Conservation (phyloP, 2,113 vertebrate genomes). For the Romanogobio albipinnatus region DNA sequence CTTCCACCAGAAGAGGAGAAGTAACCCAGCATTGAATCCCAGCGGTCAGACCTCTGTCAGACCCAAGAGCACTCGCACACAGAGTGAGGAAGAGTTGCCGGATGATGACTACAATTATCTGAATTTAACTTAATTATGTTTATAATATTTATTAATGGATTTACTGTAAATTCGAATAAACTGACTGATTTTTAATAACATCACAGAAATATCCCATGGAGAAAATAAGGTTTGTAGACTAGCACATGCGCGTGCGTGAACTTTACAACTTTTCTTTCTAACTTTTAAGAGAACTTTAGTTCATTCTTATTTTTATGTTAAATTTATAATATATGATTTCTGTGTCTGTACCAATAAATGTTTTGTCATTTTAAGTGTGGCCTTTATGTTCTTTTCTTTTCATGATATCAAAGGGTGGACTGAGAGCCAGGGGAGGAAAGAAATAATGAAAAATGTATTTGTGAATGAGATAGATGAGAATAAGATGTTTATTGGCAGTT, state of each 20-base stretch:
- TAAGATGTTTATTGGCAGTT: neutral
- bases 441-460: neutral
- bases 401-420: neutral
- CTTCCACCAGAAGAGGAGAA: slow-evolving; percentile 22
- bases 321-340: neutral
- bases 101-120: slow-evolving; percentile 35
- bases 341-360: neutral
- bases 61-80: neutral
- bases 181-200: neutral
- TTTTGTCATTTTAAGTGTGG: neutral
- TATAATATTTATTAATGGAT: neutral
- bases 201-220: neutral
- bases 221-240: neutral
- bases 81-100: neutral
- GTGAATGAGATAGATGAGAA: neutral
- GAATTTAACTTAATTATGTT: neutral
- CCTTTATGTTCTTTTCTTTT: neutral
- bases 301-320: neutral
- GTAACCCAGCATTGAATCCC: neutral
- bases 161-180: neutral
- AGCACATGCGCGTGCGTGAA: neutral
- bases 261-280: neutral
- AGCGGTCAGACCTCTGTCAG: neutral
- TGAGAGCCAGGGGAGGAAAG: neutral
- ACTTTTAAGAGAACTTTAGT: neutral